These are phyloP conservation scores for Danio choprae DNA, from an alignment of 2,797 vertebrate species.

Conservation along the genomic window DNA sequence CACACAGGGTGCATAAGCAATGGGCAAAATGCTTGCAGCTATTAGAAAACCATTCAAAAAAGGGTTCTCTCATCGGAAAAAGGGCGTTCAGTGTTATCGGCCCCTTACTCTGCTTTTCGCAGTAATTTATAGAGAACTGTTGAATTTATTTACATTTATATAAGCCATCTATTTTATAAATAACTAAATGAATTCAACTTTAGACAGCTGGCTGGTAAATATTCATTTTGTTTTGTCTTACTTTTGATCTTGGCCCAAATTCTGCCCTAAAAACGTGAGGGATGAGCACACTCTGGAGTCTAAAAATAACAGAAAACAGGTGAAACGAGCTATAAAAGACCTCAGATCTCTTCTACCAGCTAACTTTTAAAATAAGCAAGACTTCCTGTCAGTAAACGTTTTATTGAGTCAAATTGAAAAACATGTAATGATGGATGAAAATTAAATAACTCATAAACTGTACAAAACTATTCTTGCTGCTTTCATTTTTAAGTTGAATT, in stretches of 20 bases:
- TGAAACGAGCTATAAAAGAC: not conserved
- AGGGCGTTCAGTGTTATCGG: too few relatives aligned
- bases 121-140: too few relatives aligned
- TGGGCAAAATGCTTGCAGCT: too few relatives aligned
- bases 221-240: slow-evolving; percentile 6
- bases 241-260: slow-evolving; percentile 27
- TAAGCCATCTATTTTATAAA: too few relatives aligned
- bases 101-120: too few relatives aligned
- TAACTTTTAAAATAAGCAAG: not conserved
- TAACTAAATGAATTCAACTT: not conserved
- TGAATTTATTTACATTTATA: too few relatives aligned
- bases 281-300: slow-evolving; percentile 6
- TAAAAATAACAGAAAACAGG: slow-evolving; percentile 29
- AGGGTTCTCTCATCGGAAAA: too few relatives aligned
- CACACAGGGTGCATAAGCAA: too few relatives aligned
- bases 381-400: not conserved
- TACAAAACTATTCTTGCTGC: too few relatives aligned
- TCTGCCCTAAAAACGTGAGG: slow-evolving; percentile 25
- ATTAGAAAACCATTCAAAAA: too few relatives aligned
- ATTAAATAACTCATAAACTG: too few relatives aligned
- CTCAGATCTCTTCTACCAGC: not conserved
- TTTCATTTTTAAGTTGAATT: too few relatives aligned
- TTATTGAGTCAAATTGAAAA: not conserved
- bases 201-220: not conserved
- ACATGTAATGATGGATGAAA: not conserved